These are phyloP conservation scores for Myocastor coypus DNA, from an alignment of 2,113 vertebrate species.

Conservation along the genomic window DNA sequence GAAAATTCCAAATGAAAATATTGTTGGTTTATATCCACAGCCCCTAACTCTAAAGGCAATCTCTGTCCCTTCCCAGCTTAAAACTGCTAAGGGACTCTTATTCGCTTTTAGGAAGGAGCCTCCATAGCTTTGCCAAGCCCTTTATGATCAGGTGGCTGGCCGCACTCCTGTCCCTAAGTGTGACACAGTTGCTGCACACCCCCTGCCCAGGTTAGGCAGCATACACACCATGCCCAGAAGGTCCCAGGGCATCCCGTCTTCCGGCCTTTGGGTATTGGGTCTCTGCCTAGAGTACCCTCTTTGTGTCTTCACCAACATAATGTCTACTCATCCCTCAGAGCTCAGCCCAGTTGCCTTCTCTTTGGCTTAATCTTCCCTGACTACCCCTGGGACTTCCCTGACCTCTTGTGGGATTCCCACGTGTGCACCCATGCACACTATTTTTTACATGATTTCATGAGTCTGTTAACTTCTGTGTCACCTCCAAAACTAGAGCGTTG, in stretches of 20 bases:
- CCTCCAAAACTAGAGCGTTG: not conserved
- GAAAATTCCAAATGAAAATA: conserved; percentile 16
- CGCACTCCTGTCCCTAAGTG: not conserved
- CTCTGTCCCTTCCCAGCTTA: not conserved
- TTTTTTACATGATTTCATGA: not conserved
- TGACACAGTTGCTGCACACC: not conserved
- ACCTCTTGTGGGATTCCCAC: not conserved
- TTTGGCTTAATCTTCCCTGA: not conserved
- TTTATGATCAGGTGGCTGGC: not conserved
- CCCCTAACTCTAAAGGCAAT: not conserved
- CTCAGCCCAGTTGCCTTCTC: not conserved
- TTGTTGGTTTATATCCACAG: not conserved
- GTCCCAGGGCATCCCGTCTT: not conserved
- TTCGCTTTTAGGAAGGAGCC: not conserved
- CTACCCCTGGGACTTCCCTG: not conserved
- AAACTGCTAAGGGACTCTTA: not conserved
- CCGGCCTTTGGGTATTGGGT: not conserved
- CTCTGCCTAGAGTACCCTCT: not conserved
- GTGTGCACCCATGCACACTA: not conserved
- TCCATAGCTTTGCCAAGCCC: not conserved
- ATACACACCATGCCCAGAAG: not conserved
- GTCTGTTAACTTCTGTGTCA: not conserved
- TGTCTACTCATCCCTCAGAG: not conserved
- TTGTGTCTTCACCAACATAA: not conserved
- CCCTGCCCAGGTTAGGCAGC: not conserved